phyloP scores from a whole-genome alignment of 2,888 invertebrate species.

The Rhopalosiphum nymphaeae region DNA sequence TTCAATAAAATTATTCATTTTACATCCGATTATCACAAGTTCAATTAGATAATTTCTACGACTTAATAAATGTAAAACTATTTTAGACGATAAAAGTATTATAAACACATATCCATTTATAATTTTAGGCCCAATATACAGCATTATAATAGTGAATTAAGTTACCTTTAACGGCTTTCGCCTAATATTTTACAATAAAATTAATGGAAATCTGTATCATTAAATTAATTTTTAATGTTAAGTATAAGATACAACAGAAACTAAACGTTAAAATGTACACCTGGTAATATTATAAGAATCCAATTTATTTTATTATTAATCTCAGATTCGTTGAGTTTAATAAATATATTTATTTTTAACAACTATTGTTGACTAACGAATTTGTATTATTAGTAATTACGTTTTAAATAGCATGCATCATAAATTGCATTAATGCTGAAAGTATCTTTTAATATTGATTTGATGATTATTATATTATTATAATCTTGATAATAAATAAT shows the following conservation, averaged over 20 bases:
- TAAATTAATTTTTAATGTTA: background rate
- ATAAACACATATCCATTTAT: background rate
- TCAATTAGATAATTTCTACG: background rate
- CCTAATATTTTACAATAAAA: background rate
- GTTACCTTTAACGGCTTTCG: background rate
- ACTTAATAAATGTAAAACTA: background rate
- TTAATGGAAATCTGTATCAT: background rate
- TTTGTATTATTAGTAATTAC: background rate
- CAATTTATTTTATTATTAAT: background rate
- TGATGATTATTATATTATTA: slow-evolving; percentile 3
- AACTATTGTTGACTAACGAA: background rate
- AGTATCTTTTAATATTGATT: background rate
- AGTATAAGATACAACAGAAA: background rate
- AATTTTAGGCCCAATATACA: background rate
- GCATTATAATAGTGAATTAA: background rate
- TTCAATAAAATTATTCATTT: background rate
- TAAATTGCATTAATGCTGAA: background rate
- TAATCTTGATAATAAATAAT: slow-evolving; percentile 16
- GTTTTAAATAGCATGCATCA: background rate
- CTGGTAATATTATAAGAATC: background rate
- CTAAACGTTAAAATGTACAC: background rate
- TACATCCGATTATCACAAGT: background rate
- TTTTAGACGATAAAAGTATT: background rate
- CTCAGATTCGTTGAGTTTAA: background rate
- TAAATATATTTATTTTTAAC: slow-evolving; percentile 1